Evolutionary conservation across 2,113 vertebrate genomes (phyloP), one percentile per base, ranked within the genome.

Genomic region (Vulpes lagopus): DNA sequence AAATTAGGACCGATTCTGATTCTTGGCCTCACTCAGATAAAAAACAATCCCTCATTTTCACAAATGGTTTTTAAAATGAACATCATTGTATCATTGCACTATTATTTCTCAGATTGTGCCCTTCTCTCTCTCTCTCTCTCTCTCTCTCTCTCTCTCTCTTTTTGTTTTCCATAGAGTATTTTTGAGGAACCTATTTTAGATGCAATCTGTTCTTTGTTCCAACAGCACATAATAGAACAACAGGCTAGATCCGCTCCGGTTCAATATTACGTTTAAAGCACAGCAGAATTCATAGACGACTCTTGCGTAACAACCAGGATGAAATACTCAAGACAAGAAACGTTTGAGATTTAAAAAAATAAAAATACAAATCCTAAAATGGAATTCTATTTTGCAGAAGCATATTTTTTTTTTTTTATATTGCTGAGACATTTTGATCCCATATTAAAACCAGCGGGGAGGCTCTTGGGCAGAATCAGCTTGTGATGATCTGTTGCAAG

Each of bases 361-460:
- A 86, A 94, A 94, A 97, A 67, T 0, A 1, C 2, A 30, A 64
- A n/a, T 74, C 30, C 51, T 19, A 35, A 89, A 93, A 32, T 5
- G 0, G 60, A 93, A 79, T 38, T 83, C 27, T 60, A 62, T 53
- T 93, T 97, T 49, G 60, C 11, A 79, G 35, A 38, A 95, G 69
- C 20, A 1, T 62, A 65, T 49, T 43, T 43, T 35, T 90, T 97
- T 97, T 76, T 38, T 35, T 35, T 35, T 35, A 78, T 62, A 64
- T 87, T 17, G 82, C 35, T 7, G 51, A 92, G 35, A 38, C 27
- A 51, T 3, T 85, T 96, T 73, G 91, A 89, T 15, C 5, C 38
- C 23, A 62, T 67, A 94, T 86, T 89, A 27, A 94, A 94, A 95
- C 11, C 90, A 59, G 38, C 93, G 25, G 71, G 15, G 59, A 94